These are phyloP conservation scores for Xiphias gladius DNA, from an alignment of 2,113 vertebrate species.

Conservation along the genomic window DNA sequence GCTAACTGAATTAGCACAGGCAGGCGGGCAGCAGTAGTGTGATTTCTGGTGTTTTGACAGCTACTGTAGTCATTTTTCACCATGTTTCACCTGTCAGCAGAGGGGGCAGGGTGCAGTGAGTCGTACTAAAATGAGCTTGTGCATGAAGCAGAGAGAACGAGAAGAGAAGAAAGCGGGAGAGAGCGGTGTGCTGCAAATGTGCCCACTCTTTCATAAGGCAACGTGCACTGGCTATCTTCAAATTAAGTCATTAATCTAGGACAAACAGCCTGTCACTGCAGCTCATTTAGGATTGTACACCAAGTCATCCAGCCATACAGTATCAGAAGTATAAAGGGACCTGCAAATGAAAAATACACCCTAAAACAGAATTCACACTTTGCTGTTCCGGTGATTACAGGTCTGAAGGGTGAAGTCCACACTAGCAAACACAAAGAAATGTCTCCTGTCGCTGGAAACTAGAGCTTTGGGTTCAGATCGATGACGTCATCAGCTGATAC, in stretches of 20 bases:
- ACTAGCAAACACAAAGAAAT: conserved; percentile 11
- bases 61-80: conserved; percentile 50
- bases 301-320: neutral
- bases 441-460: neutral
- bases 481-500: neutral
- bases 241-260: conserved; percentile 54
- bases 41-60: conserved; percentile 54
- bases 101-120: neutral
- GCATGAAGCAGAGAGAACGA: conserved; percentile 23
- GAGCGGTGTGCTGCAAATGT: neutral
- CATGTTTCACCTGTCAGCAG: conserved; percentile 42
- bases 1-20: conserved; percentile 13
- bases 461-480: neutral
- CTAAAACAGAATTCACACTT: conserved; percentile 11
- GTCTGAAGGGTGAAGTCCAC: neutral
- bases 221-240: conserved; percentile 27
- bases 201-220: conserved; percentile 25
- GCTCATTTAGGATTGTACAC: conserved; percentile 19
- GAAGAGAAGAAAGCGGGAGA: neutral
- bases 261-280: conserved; percentile 47
- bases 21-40: conserved; percentile 6
- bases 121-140: conserved; percentile 17
- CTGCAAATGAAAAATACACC: conserved; percentile 18
- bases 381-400: neutral
- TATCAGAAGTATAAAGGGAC: conserved; percentile 16